These are phyloP conservation scores for Gymnoscopelus braueri DNA, from an alignment of 2,797 vertebrate genomes.

Conservation along the genomic window DNA sequence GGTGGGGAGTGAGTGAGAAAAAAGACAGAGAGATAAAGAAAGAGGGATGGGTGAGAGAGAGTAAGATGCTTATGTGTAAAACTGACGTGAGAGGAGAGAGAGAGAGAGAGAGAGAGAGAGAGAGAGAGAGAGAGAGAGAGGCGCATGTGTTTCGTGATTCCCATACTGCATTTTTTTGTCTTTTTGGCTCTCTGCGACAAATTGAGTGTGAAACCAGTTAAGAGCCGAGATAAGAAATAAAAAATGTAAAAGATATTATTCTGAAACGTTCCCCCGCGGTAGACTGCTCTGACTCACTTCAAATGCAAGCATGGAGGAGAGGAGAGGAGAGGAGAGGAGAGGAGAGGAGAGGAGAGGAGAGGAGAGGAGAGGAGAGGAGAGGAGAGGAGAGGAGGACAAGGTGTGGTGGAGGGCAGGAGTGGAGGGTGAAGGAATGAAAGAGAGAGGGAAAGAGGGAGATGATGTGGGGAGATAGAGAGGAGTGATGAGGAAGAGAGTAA, in stretches of 20 bases:
- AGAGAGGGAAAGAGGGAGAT: not conserved
- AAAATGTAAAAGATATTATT: constrained; percentile 73
- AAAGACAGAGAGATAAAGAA: constrained; percentile 6
- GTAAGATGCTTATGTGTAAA: too few relatives aligned
- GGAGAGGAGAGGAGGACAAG: not conserved
- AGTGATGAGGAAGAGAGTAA: not conserved
- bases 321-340: constrained; percentile 7
- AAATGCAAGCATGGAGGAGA: constrained; percentile 43
- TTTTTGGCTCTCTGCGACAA: constrained; percentile 68
- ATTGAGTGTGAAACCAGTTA: constrained; percentile 72
- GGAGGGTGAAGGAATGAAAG: constrained; percentile 4
- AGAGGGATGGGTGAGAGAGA: too few relatives aligned
- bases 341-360: constrained; percentile 9
- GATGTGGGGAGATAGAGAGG: not conserved
- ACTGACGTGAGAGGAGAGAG: constrained; percentile 22
- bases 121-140: constrained; percentile 57
- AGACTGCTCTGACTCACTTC: constrained; percentile 55
- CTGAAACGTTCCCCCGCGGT: constrained; percentile 56
- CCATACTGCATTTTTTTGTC: constrained; percentile 62
- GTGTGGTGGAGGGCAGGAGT: not conserved
- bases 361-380: constrained; percentile 19
- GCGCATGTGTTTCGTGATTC: constrained; percentile 70
- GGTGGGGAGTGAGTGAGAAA: constrained; percentile 18
- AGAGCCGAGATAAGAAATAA: constrained; percentile 58
- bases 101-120: constrained; percentile 40